phyloP scores from a whole-genome alignment of 2,797 vertebrate genomes.

The Onychomys leucogaster region DNA sequence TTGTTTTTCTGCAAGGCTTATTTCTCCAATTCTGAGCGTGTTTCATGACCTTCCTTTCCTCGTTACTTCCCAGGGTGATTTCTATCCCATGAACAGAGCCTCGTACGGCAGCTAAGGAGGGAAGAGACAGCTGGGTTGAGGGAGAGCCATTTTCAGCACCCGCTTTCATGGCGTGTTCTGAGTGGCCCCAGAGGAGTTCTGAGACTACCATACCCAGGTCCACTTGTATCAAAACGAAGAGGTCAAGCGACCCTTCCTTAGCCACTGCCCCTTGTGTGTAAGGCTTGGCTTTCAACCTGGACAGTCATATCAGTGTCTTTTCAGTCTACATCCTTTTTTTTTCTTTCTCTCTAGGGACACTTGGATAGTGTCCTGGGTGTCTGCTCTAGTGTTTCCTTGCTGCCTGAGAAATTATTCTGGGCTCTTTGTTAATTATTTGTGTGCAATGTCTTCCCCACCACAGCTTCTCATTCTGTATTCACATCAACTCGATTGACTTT shows the following conservation, averaged over 20 bases:
- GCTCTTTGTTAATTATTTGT: not conserved
- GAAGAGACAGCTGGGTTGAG: not conserved
- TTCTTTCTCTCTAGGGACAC: not conserved
- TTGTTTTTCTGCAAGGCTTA: not conserved
- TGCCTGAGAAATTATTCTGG: not conserved
- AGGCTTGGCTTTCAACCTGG: not conserved
- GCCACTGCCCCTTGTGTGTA: not conserved
- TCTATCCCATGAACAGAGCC: not conserved
- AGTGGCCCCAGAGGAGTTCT: not conserved
- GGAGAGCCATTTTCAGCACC: not conserved
- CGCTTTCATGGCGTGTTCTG: not conserved
- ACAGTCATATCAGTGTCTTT: not conserved
- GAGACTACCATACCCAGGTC: not conserved
- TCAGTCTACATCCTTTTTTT: not conserved
- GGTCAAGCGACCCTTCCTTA: not conserved
- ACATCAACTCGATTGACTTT: not conserved
- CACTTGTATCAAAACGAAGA: not conserved
- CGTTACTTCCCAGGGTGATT: not conserved
- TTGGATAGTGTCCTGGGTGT: not conserved
- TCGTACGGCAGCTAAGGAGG: not conserved
- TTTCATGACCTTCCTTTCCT: not conserved
- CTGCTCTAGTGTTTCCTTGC: not conserved
- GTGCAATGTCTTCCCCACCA: not conserved
- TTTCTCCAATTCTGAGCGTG: slow-evolving; percentile 1
- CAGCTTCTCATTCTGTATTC: not conserved